A percentile compares a stretch with the other conserved stretches of the same genome.
phyloP scores from a whole-genome alignment of 2,113 vertebrate genomes.

The Trogon melanurus region DNA sequence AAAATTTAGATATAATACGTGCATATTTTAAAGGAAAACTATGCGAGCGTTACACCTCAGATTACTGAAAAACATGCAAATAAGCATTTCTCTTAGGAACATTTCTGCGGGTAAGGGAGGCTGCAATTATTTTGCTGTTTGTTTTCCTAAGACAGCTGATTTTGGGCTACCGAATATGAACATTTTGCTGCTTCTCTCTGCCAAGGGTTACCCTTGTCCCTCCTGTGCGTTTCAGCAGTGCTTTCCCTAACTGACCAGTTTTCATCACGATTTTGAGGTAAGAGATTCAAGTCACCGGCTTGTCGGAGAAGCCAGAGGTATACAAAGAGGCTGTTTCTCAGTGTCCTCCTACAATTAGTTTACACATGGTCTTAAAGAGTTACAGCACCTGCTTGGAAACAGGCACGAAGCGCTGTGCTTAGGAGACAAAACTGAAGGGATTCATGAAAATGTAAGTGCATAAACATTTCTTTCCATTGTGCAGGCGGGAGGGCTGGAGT shows the following conservation, averaged over 20 bases:
- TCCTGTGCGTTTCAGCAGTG: background rate
- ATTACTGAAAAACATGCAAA: background rate
- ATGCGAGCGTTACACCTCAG: background rate
- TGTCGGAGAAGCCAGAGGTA: background rate
- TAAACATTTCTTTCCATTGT: background rate
- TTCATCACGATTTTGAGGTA: background rate
- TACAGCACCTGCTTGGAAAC: background rate
- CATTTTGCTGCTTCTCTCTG: background rate
- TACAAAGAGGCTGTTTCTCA: background rate
- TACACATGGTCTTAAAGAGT: background rate
- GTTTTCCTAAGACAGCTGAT: background rate
- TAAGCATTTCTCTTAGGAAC: background rate
- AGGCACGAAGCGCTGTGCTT: accelerated
- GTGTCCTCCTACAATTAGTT: background rate
- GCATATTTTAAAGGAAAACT: background rate
- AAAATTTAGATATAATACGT: background rate
- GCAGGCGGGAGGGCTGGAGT: background rate
- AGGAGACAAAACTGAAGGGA: background rate
- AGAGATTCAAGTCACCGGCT: background rate
- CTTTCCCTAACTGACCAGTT: background rate
- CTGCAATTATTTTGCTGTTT: background rate
- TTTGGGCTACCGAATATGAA: background rate
- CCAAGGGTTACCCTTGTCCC: background rate
- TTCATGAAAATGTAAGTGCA: background rate
- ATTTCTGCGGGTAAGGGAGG: background rate